Evolutionary conservation across 2,888 invertebrate species (phyloP).

Genomic region (Smittia aterrima): DNA sequence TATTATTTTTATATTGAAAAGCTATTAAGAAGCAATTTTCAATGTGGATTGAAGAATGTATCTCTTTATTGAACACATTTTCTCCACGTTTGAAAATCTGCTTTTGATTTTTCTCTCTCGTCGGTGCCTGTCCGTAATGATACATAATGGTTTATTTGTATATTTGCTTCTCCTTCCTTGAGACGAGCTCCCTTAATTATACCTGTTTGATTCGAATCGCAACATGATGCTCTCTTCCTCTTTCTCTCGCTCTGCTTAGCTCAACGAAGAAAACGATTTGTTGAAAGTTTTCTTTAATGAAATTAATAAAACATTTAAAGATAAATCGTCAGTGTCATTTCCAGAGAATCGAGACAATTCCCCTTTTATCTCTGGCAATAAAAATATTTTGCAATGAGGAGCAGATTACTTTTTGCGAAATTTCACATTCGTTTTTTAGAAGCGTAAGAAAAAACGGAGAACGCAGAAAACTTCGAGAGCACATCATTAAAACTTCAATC

Average conservation of each 20-base stretch:
- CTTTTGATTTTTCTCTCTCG: conserved; percentile 26
- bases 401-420: too few relatives aligned
- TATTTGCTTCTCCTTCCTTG: neutral
- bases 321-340: too few relatives aligned
- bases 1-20: conserved; percentile 41
- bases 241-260: too few relatives aligned
- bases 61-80: conserved; percentile 1
- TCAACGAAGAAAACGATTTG: too few relatives aligned
- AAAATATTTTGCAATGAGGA: too few relatives aligned
- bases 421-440: neutral
- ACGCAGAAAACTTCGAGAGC: neutral
- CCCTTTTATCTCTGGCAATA: too few relatives aligned
- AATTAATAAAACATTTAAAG: too few relatives aligned
- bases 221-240: neutral
- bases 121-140: neutral
- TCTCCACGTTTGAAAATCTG: conserved; percentile 15
- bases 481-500: conserved; percentile 39
- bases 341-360: too few relatives aligned
- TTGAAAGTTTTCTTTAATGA: too few relatives aligned
- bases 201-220: neutral
- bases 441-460: neutral
- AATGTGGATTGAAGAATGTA: conserved; percentile 23
- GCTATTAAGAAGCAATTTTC: conserved; percentile 41
- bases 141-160: conserved; percentile 32
- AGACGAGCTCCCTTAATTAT: neutral